Evolutionary conservation across 1,140 invertebrate genomes (phyloP).

Genomic region (Lordiphosa collinella): DNA sequence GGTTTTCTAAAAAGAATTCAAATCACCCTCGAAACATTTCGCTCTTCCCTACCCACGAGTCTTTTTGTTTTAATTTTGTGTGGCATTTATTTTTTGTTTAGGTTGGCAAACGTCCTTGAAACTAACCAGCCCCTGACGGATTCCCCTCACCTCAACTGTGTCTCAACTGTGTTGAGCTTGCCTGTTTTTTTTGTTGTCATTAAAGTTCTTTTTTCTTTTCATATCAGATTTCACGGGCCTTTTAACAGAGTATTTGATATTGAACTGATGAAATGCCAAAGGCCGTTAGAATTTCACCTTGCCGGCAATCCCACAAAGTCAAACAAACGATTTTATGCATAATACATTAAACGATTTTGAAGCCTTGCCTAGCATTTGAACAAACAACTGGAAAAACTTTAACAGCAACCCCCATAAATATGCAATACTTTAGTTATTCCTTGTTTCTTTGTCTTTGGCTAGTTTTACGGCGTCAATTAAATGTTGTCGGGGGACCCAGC

Average conservation of each 20-base stretch:
- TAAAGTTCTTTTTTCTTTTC: slow-evolving; percentile 28
- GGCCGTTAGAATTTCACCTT: slow-evolving; percentile 6
- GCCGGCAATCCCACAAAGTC: too few relatives aligned
- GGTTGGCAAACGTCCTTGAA: slow-evolving; percentile 35
- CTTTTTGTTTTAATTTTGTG: slow-evolving; percentile 5
- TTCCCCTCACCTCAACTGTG: not conserved
- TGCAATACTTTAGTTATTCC: too few relatives aligned
- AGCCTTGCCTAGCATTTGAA: not conserved
- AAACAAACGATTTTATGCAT: slow-evolving; percentile 12
- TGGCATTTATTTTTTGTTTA: slow-evolving; percentile 7
- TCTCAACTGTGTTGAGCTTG: too few relatives aligned
- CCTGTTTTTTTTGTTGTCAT: slow-evolving; percentile 22
- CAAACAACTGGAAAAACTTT: slow-evolving; percentile 1
- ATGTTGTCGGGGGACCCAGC: too few relatives aligned
- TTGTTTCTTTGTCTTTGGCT: too few relatives aligned
- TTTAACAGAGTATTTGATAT: not conserved
- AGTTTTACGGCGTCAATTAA: too few relatives aligned
- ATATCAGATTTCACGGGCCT: too few relatives aligned
- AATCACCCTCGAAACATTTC: too few relatives aligned
- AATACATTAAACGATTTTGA: slow-evolving; percentile 22
- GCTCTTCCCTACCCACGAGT: too few relatives aligned
- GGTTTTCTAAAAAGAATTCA: too few relatives aligned
- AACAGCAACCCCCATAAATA: too few relatives aligned
- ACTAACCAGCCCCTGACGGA: slow-evolving; percentile 12
- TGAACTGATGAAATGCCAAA: slow-evolving; percentile 1